Conservation (phyloP, 2,113 vertebrate species). For the Amphiprion percula region DNA sequence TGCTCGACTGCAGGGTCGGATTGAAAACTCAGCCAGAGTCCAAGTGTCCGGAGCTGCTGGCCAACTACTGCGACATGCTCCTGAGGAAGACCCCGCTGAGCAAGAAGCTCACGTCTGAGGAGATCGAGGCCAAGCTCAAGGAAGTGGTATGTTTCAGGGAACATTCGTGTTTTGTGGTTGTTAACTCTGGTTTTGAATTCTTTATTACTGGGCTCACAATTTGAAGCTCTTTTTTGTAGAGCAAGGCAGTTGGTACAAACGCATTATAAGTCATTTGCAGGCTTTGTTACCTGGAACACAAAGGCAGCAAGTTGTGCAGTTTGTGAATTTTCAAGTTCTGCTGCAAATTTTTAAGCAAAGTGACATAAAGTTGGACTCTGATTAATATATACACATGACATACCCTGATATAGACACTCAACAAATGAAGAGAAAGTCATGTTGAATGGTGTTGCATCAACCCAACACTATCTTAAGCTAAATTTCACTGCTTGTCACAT, state of each 20-base stretch:
- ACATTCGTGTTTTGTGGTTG: too few species aligned
- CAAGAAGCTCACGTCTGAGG: slow-evolving; percentile 99
- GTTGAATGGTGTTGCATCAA: too few species aligned
- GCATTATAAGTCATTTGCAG: too few species aligned
- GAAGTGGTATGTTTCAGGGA: slow-evolving; percentile 91
- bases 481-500: neutral
- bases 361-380: too few species aligned
- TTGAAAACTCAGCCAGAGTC: slow-evolving; percentile 99
- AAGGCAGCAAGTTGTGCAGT: too few species aligned
- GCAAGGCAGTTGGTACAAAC: too few species aligned
- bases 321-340: too few species aligned
- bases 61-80: slow-evolving; percentile 99
- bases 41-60: slow-evolving; percentile 98
- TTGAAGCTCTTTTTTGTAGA: too few species aligned
- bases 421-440: too few species aligned
- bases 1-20: slow-evolving; percentile 86
- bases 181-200: neutral
- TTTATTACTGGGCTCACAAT: neutral
- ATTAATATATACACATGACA: neutral
- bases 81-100: slow-evolving; percentile 98
- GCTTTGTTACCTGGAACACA: too few species aligned
- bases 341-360: too few species aligned
- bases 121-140: slow-evolving; percentile 99
- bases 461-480: too few species aligned
- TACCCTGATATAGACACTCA: neutral